Base-by-base conservation (phyloP, 2,113 vertebrate genomes). In the Pheucticus melanocephalus region DNA sequence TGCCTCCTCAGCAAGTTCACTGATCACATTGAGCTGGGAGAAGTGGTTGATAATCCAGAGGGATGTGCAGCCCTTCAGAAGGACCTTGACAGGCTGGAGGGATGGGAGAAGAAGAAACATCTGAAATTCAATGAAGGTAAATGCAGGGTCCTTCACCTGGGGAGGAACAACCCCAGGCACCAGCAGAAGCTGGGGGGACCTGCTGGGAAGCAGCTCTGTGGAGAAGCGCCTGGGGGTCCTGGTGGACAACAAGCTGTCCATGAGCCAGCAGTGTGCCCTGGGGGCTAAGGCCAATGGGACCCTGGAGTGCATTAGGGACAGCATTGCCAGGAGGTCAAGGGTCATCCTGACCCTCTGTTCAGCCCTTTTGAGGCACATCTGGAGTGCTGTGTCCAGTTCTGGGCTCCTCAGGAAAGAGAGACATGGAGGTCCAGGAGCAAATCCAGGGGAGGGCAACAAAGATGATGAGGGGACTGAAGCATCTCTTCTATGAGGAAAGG, bases 31-130 rank as follows among this genome's bases (percentile, higher is more conserved):
- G 25, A 60, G 5, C 3, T 28, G 11, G 12, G 27, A 33, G 4
- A 3, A 37, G 21, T 42, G 27, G 7, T 5, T 0, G 0, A 15
- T 28, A 51, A 9, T 11, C 22, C 45, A 77, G 53, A 60, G 22
- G 21, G 22, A 2, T 45, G 11, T 33, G 27, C 28, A 86, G 54
- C 11, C 6, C 54, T 61, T 45, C 28, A 61, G 64, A 53, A 23
- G 10, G 18, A 10, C 6, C 4, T 57, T 0, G 1, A 4, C 10
- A 53, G 23, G 1, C 5, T 53, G 28, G 6, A 60, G 33, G 8
- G 5, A 19, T 37, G 22, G 22, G 22, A 6, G 22, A 6, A 59
- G 27, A 48, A 20, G 37, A 69, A 51, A 21, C 1, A 0, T 6
- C 5, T 35, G 24, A 59, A 86, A 51, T 37, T 3, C 31, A 59